Percentiles rank a stretch among this genome's conserved stretches.
These are phyloP conservation scores for Tursiops truncatus DNA, from an alignment of 2,113 vertebrate genomes.

Conservation along the genomic window DNA sequence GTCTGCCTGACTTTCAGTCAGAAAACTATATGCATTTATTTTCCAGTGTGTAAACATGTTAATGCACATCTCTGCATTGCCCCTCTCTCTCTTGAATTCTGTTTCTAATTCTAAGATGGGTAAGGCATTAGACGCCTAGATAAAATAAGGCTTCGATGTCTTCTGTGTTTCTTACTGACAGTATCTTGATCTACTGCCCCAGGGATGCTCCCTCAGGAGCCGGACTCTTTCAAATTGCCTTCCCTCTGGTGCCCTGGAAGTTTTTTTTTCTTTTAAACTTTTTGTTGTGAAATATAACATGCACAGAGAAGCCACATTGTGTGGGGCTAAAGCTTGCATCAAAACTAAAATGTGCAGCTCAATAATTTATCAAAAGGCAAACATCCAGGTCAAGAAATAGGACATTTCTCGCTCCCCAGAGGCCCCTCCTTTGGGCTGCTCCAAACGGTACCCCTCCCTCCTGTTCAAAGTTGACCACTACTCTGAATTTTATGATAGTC, in stretches of 20 bases:
- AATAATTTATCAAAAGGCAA: neutral
- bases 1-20: neutral
- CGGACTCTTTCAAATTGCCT: neutral
- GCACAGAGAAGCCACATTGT: neutral
- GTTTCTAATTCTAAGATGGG: neutral
- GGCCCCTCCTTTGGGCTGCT: neutral
- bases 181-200: neutral
- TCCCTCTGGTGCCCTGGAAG: neutral
- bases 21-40: neutral
- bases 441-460: neutral
- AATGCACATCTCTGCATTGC: accelerated
- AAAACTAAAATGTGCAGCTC: neutral
- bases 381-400: neutral
- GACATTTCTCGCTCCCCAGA: neutral
- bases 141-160: neutral
- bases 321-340: neutral
- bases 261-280: neutral
- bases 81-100: neutral
- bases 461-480: neutral
- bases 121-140: neutral
- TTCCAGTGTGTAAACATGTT: neutral
- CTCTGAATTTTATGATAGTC: neutral
- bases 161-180: neutral
- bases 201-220: neutral
- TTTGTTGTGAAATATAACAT: neutral